phyloP scores from a whole-genome alignment of 2,797 vertebrate genomes.

The Tapirus indicus region DNA sequence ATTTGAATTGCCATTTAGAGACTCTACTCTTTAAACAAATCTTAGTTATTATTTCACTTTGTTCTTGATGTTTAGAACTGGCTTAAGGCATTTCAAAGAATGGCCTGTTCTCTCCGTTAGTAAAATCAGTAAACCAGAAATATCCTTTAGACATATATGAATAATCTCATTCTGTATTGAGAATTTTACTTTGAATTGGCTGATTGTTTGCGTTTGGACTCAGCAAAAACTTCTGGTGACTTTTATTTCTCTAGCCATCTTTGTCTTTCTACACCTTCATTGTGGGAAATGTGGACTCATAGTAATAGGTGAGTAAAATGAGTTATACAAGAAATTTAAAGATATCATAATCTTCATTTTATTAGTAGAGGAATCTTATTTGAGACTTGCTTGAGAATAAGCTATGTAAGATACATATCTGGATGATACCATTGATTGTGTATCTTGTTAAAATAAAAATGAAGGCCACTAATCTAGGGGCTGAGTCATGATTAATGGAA shows the following conservation, averaged over 20 bases:
- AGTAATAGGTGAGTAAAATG: background rate
- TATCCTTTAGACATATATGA: background rate
- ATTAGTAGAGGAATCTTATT: slow-evolving; percentile 43
- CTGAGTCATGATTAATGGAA: slow-evolving; percentile 22
- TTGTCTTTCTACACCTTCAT: slow-evolving; percentile 52
- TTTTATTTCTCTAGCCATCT: slow-evolving; percentile 31
- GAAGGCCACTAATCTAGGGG: background rate
- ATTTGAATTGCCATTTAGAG: background rate
- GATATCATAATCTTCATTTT: background rate
- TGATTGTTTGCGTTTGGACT: slow-evolving; percentile 37
- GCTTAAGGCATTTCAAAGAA: slow-evolving; percentile 57
- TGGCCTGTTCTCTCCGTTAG: slow-evolving; percentile 44
- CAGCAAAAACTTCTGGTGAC: slow-evolving; percentile 37
- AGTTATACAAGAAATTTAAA: slow-evolving; percentile 36
- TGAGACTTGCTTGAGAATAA: slow-evolving; percentile 42
- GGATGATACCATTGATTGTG: background rate
- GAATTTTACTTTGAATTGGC: slow-evolving; percentile 28
- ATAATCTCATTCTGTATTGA: background rate
- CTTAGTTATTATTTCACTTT: slow-evolving; percentile 49
- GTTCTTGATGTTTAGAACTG: slow-evolving; percentile 47
- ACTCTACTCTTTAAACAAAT: slow-evolving; percentile 22
- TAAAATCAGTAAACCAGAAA: slow-evolving; percentile 59
- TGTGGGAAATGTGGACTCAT: slow-evolving; percentile 39
- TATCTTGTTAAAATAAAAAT: slow-evolving; percentile 52
- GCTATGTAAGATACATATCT: background rate